Percentiles rank a stretch among this genome's conserved stretches.
Conservation (phyloP, 92 coral and sea anemone genomes). For the Blastomussa wellsi region DNA sequence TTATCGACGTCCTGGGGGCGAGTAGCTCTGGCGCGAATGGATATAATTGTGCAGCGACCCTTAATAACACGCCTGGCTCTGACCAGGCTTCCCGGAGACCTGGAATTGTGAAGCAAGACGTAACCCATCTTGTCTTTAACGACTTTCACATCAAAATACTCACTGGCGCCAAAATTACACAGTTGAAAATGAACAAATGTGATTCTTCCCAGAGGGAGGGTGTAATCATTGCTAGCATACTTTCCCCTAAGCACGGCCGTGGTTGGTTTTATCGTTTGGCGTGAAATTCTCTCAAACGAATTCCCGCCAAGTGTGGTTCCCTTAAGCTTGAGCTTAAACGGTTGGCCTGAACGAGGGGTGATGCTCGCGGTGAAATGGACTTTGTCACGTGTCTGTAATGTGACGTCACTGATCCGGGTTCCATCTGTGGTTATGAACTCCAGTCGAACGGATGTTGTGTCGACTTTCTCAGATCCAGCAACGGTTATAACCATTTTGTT, state of each 20-base stretch:
- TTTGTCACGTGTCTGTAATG: conserved; percentile 53
- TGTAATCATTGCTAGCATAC: conserved; percentile 63
- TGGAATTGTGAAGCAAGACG: neutral
- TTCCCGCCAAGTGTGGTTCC: conserved; percentile 76
- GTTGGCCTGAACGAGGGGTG: conserved; percentile 46
- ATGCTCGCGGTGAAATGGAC: conserved; percentile 71
- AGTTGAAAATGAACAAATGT: conserved; percentile 57
- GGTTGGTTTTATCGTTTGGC: conserved; percentile 69
- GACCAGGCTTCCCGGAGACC: too few relatives aligned
- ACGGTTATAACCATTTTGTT: conserved; percentile 68
- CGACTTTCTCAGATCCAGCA: conserved; percentile 77
- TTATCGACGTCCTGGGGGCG: conserved; percentile 37
- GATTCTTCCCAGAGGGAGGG: conserved; percentile 55
- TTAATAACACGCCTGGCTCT: neutral
- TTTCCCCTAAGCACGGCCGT: conserved; percentile 63
- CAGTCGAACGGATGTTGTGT: conserved; percentile 54
- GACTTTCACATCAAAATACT: conserved; percentile 23
- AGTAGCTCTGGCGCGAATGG: conserved; percentile 39
- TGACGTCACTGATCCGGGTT: conserved; percentile 51
- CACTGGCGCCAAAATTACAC: conserved; percentile 40
- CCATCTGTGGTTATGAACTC: conserved; percentile 78
- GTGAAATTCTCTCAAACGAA: conserved; percentile 72
- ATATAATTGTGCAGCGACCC: conserved; percentile 22
- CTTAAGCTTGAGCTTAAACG: conserved; percentile 70
- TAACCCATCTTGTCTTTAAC: conserved; percentile 62